Conservation (phyloP, 2,888 invertebrate species). For the Abrostola tripartita region DNA sequence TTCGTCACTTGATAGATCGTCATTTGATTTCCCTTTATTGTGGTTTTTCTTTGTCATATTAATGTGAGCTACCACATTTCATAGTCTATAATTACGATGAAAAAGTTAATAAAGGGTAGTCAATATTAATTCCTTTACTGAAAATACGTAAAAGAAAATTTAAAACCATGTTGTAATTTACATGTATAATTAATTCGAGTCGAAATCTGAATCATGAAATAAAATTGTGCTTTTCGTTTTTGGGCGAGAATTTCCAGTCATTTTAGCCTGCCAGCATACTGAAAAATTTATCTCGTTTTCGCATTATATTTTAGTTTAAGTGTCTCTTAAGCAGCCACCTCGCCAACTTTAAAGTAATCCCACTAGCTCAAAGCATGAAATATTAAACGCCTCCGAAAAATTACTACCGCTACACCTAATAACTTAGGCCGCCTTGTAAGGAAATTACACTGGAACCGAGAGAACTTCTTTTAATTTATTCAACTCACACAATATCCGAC, state of each 20-base stretch:
- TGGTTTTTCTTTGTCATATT: too few relatives aligned
- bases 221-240: too few relatives aligned
- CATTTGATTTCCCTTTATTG: too few relatives aligned
- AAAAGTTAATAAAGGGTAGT: too few relatives aligned
- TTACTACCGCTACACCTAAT: slow-evolving; percentile 37
- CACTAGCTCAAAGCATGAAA: slow-evolving; percentile 26
- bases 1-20: too few relatives aligned
- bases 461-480: slow-evolving; percentile 72
- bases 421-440: slow-evolving; percentile 58
- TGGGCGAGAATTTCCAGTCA: background rate
- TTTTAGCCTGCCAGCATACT: slow-evolving; percentile 3
- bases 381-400: slow-evolving; percentile 26
- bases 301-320: slow-evolving; percentile 18
- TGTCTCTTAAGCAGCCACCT: slow-evolving; percentile 20
- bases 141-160: too few relatives aligned
- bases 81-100: too few relatives aligned
- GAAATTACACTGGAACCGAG: slow-evolving; percentile 70
- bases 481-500: slow-evolving; percentile 62
- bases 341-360: slow-evolving; percentile 23
- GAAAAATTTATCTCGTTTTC: slow-evolving; percentile 11
- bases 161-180: too few relatives aligned
- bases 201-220: too few relatives aligned
- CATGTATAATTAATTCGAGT: too few relatives aligned
- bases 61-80: too few relatives aligned
- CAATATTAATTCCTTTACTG: too few relatives aligned